These are phyloP conservation scores for Sebastes iracundus DNA, from an alignment of 2,797 vertebrate genomes.

Conservation along the genomic window DNA sequence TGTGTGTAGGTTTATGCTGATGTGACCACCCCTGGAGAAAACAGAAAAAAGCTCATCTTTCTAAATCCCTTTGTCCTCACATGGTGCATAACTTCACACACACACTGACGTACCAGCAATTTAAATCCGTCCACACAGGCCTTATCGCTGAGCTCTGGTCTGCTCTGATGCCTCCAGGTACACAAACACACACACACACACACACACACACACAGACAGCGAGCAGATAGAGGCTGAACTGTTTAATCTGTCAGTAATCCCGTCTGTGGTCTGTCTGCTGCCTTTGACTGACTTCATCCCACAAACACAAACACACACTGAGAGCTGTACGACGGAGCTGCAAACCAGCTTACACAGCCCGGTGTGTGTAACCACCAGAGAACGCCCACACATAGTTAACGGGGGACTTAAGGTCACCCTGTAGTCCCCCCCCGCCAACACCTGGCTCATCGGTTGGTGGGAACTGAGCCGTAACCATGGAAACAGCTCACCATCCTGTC, in stretches of 20 bases:
- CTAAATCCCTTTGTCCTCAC: conserved; percentile 20
- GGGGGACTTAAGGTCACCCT: background rate
- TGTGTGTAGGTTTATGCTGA: background rate
- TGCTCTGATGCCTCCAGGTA: conserved; percentile 20
- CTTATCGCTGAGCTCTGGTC: conserved; percentile 7
- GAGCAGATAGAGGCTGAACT: conserved; percentile 3
- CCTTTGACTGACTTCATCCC: conserved; percentile 2
- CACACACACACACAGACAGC: conserved; percentile 1
- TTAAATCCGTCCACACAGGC: conserved; percentile 12
- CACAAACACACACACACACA: conserved; percentile 10
- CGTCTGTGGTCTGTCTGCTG: conserved; percentile 29
- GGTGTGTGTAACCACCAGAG: background rate
- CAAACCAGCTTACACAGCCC: background rate
- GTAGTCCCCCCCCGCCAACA: background rate
- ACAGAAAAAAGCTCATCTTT: background rate
- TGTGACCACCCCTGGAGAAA: background rate
- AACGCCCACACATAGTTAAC: background rate
- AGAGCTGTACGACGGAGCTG: background rate
- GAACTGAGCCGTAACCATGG: conserved; percentile 39
- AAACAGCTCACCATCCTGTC: conserved; percentile 19
- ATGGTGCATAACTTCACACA: background rate
- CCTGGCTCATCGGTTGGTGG: conserved; percentile 26
- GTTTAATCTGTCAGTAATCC: conserved; percentile 47
- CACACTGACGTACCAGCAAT: background rate
- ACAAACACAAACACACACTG: background rate